Conservation (phyloP, 2,113 vertebrate species). For the Gavia stellata region DNA sequence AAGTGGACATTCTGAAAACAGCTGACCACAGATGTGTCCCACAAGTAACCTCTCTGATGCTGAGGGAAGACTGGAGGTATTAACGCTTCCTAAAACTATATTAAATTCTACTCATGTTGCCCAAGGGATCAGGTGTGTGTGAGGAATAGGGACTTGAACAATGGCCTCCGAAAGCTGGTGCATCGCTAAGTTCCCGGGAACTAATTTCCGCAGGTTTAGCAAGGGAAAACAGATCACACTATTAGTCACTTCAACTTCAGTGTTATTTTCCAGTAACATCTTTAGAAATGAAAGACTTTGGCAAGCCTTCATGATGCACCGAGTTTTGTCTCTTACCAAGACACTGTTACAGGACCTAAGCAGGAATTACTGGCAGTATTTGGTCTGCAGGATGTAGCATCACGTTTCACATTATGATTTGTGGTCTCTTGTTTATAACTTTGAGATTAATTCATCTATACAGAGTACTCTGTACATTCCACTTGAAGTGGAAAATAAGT, state of each 20-base stretch:
- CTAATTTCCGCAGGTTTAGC: not conserved
- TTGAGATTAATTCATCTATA: not conserved
- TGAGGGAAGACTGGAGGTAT: not conserved
- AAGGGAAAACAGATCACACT: not conserved
- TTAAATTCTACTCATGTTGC: not conserved
- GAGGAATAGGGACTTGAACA: not conserved
- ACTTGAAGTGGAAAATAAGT: not conserved
- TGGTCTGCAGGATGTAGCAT: not conserved
- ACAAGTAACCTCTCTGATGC: not conserved
- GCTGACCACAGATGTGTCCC: not conserved
- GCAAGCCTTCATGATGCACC: not conserved
- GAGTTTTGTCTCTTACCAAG: not conserved
- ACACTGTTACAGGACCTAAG: too few relatives aligned
- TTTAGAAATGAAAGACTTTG: not conserved
- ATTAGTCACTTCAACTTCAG: not conserved
- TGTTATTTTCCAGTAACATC: not conserved
- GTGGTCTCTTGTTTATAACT: not conserved
- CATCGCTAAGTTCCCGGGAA: rapidly evolving
- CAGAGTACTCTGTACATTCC: not conserved
- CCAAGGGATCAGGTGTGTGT: not conserved
- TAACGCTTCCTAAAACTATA: not conserved
- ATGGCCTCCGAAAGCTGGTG: not conserved
- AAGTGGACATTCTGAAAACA: not conserved
- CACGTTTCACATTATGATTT: not conserved
- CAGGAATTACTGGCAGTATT: not conserved